These are phyloP conservation scores for Psittacus erithacus DNA, from an alignment of 2,113 vertebrate species.

Conservation along the genomic window DNA sequence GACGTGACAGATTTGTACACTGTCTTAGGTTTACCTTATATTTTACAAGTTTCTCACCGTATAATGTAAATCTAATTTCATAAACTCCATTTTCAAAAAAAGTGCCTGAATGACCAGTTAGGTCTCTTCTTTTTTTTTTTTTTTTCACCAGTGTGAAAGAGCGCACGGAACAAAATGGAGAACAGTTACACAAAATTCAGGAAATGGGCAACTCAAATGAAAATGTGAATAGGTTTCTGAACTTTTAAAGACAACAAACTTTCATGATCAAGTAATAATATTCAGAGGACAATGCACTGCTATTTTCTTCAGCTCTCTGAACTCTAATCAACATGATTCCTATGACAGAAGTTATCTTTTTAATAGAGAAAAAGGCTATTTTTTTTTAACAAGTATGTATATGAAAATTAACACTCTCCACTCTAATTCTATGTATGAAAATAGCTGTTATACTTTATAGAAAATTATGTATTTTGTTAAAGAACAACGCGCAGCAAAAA, in stretches of 20 bases:
- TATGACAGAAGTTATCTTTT: background rate
- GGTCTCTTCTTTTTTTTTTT: background rate
- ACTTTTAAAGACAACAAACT: background rate
- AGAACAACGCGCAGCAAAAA: background rate
- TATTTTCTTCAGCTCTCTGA: background rate
- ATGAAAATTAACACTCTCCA: background rate
- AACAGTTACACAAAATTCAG: background rate
- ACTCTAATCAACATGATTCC: background rate
- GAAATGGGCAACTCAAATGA: background rate
- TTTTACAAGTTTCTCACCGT: background rate
- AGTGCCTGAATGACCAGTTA: background rate
- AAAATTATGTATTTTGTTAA: background rate
- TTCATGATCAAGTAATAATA: background rate
- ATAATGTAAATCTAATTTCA: background rate
- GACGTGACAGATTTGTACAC: background rate
- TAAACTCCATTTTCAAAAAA: background rate
- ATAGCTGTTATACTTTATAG: background rate
- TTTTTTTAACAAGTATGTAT: background rate
- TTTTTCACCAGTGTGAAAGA: background rate
- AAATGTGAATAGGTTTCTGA: background rate
- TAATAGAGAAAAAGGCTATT: background rate
- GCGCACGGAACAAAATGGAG: background rate
- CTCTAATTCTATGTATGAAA: background rate
- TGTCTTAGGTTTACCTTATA: background rate
- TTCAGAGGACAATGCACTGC: background rate